Conservation (phyloP, 2,888 invertebrate species). For the Periphyllus acericola region DNA sequence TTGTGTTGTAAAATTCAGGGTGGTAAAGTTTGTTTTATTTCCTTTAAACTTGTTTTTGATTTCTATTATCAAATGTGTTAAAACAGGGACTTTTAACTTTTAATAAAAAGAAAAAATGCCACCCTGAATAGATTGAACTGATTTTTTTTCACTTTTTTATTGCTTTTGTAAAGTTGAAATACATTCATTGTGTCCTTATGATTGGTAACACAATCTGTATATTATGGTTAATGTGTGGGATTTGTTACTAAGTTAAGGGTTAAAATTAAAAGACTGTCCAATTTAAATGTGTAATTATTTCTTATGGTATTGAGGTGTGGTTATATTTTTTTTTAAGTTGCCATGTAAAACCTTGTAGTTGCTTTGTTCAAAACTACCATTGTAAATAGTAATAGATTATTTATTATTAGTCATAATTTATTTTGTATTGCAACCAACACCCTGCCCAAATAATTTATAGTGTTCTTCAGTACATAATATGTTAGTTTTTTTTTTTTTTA, state of each 20-base stretch:
- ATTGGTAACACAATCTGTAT: conserved; percentile 9
- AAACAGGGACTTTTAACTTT: not conserved
- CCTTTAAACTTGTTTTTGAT: not conserved
- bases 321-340: conserved; percentile 31
- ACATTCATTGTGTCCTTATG: conserved; percentile 6
- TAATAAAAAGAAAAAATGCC: not conserved
- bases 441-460: not conserved
- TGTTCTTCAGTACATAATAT: not conserved
- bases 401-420: not conserved
- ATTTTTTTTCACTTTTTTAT: conserved; percentile 29
- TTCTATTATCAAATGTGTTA: not conserved
- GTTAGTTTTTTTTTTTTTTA: not conserved
- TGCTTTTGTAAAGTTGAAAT: not conserved
- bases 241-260: conserved; percentile 49
- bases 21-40: not conserved
- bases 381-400: not conserved
- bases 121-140: conserved; percentile 36
- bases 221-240: not conserved
- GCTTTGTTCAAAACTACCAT: not conserved
- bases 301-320: conserved; percentile 29
- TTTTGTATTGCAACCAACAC: not conserved
- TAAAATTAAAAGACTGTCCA: conserved; percentile 55
- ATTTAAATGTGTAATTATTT: conserved; percentile 42
- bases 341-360: not conserved
- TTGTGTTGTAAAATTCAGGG: conserved; percentile 11